A percentile compares a stretch with the other conserved stretches of the same genome.
phyloP scores from a whole-genome alignment of 2,888 invertebrate genomes.

The Cheilosia scutellata region DNA sequence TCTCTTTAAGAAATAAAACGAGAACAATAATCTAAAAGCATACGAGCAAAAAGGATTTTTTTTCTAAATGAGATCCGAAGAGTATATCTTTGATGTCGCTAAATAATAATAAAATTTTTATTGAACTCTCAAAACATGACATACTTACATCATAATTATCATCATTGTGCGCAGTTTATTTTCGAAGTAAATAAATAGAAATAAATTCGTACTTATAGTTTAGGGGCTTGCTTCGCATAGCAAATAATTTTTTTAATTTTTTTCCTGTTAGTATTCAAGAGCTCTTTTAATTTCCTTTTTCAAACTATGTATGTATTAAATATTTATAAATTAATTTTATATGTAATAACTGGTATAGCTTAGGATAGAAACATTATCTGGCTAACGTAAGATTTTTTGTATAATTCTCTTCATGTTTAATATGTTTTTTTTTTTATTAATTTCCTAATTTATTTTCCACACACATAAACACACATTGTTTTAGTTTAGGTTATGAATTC shows the following conservation, averaged over 20 bases:
- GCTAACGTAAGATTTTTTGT: conserved; percentile 64
- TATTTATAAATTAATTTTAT: conserved; percentile 70
- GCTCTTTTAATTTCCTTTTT: conserved; percentile 9
- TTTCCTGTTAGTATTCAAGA: conserved; percentile 19
- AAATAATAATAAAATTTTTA: conserved; percentile 41
- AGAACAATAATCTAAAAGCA: conserved; percentile 74
- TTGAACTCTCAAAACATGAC: conserved; percentile 61
- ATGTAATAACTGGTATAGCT: conserved; percentile 66
- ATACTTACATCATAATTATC: conserved; percentile 66
- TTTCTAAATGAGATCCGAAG: neutral
- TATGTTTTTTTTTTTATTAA: conserved; percentile 57
- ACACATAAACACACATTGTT: conserved; percentile 50
- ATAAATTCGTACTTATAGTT: conserved; percentile 69
- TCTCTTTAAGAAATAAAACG: conserved; percentile 4
- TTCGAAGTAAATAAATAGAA: conserved; percentile 20
- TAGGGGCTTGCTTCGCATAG: conserved; percentile 50
- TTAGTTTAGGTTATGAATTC: conserved; percentile 72
- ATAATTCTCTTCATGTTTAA: conserved; percentile 59
- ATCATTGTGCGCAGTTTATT: conserved; percentile 57
- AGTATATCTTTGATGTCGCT: conserved; percentile 43
- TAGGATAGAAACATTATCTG: conserved; percentile 61
- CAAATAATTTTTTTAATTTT: conserved; percentile 14
- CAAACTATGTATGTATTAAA: conserved; percentile 67
- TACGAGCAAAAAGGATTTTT: conserved; percentile 59
- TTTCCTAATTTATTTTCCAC: conserved; percentile 75